Percentiles rank a stretch among this genome's conserved stretches.
Conservation (phyloP, 1,140 invertebrate genomes). For the Rhyacophila brunnea region DNA sequence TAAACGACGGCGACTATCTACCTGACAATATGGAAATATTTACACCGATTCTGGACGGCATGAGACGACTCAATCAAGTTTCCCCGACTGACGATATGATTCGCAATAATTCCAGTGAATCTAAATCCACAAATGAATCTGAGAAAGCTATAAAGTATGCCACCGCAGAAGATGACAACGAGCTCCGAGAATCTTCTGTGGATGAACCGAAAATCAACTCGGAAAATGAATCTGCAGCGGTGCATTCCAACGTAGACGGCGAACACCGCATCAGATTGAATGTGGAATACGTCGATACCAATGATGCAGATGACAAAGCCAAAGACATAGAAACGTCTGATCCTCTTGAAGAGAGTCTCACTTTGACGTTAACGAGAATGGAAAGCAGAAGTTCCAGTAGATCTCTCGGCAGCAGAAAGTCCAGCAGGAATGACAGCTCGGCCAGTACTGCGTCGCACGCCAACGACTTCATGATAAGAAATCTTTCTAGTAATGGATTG, state of each 20-base stretch:
- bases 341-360: constrained; percentile 6
- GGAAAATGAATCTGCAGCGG: constrained; percentile 20
- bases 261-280: constrained; percentile 18
- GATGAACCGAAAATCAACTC: not conserved
- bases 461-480: constrained; percentile 45
- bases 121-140: not conserved
- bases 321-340: constrained; percentile 22
- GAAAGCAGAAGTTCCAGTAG: constrained; percentile 31
- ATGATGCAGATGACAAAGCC: constrained; percentile 7
- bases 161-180: constrained; percentile 3
- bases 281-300: constrained; percentile 7
- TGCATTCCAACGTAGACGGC: constrained; percentile 40
- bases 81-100: constrained; percentile 21
- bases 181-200: not conserved
- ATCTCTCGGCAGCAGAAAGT: constrained; percentile 40
- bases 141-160: not conserved
- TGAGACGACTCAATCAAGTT: constrained; percentile 41
- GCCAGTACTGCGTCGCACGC: constrained; percentile 10
- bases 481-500: constrained; percentile 49
- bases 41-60: constrained; percentile 49
- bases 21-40: constrained; percentile 52
- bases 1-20: constrained; percentile 49
- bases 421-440: constrained; percentile 42
- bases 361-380: constrained; percentile 10
- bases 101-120: not conserved